Evolutionary conservation across 2,113 vertebrate species (phyloP).

Genomic region (Oophaga pumilio): DNA sequence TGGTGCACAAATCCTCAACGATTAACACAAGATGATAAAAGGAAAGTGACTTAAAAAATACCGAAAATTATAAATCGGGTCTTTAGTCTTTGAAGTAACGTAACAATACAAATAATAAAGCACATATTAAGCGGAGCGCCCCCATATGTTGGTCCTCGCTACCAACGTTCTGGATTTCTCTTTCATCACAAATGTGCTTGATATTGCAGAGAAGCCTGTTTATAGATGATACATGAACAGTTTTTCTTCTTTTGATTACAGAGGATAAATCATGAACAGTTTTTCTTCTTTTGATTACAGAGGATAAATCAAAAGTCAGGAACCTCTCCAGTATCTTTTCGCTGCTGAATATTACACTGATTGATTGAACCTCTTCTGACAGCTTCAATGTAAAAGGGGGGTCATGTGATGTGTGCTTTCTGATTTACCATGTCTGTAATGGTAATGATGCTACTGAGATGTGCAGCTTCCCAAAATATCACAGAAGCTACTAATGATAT

Average conservation of each 20-base stretch:
- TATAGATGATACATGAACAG: not conserved
- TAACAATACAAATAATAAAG: too few species aligned
- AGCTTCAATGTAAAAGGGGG: not conserved
- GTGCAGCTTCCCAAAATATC: not conserved
- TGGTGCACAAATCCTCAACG: too few species aligned
- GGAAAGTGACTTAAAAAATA: too few species aligned
- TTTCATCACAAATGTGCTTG: not conserved
- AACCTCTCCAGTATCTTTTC: not conserved
- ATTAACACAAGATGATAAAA: too few species aligned
- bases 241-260: not conserved
- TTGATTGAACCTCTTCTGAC: not conserved
- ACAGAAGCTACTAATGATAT: not conserved
- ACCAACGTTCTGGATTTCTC: not conserved
- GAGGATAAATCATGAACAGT: not conserved
- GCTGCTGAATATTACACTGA: not conserved
- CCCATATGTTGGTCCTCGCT: not conserved
- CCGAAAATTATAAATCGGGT: too few species aligned
- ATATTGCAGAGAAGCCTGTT: not conserved
- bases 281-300: not conserved
- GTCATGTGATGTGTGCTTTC: not conserved
- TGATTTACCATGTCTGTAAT: not conserved
- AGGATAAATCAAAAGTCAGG: not conserved
- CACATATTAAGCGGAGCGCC: not conserved
- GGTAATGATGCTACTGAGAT: not conserved
- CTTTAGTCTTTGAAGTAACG: too few species aligned